Evolutionary conservation across 2,113 vertebrate species (phyloP).

Genomic region (Lepus timidus): DNA sequence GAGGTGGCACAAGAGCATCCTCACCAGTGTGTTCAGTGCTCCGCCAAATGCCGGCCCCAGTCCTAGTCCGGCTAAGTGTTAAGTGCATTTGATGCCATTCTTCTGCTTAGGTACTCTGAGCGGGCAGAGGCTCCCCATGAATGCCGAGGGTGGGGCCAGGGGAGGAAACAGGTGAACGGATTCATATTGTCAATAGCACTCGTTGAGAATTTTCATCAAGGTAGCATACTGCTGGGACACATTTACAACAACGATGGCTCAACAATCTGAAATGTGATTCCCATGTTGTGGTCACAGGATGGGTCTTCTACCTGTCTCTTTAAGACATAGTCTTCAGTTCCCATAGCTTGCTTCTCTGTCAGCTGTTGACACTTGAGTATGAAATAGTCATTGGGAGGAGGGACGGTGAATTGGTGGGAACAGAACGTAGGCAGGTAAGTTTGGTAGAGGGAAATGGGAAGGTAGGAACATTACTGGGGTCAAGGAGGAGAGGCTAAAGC

Average conservation of each 20-base stretch:
- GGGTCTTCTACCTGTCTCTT: not conserved
- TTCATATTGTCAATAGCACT: not conserved
- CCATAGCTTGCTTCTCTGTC: not conserved
- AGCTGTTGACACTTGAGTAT: not conserved
- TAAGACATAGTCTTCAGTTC: not conserved
- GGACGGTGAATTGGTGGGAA: not conserved
- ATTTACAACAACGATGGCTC: not conserved
- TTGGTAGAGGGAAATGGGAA: not conserved
- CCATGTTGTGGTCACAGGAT: not conserved
- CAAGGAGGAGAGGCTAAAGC: not conserved
- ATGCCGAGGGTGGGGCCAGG: not conserved
- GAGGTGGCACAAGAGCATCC: too few relatives aligned
- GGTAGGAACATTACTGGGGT: not conserved
- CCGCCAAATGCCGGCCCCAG: too few relatives aligned
- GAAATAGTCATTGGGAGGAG: not conserved
- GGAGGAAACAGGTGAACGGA: not conserved
- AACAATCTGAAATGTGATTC: not conserved
- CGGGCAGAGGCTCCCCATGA: not conserved
- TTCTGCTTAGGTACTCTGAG: not conserved
- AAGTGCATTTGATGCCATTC: not conserved
- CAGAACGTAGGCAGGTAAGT: not conserved
- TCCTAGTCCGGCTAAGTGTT: too few relatives aligned
- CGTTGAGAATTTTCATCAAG: not conserved
- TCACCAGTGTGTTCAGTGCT: too few relatives aligned
- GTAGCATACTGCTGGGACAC: not conserved